Percentiles rank a stretch among this genome's conserved stretches.
Evolutionary conservation across 2,113 vertebrate species (phyloP).

Genomic region (Laticauda laticaudata): DNA sequence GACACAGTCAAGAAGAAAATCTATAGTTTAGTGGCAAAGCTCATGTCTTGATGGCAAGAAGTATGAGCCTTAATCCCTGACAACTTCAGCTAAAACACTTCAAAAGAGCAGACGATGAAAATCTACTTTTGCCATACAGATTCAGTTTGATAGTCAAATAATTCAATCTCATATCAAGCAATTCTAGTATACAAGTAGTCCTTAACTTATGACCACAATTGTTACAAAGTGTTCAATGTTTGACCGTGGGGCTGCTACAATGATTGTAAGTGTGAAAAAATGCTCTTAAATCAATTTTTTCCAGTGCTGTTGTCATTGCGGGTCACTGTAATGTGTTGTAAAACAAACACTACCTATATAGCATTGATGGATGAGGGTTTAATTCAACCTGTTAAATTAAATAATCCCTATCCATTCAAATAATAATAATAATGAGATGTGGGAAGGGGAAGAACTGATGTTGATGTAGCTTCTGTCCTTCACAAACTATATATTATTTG

Average conservation of each 20-base stretch:
- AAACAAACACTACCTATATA: not conserved
- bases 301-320: not conserved
- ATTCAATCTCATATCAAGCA: not conserved
- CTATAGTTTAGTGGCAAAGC: not conserved
- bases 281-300: not conserved
- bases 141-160: not conserved
- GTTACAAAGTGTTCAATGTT: not conserved
- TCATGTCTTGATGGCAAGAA: not conserved
- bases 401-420: not conserved
- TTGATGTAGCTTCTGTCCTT: not conserved
- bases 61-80: not conserved
- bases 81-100: not conserved
- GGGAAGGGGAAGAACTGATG: not conserved
- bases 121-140: not conserved
- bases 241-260: not conserved
- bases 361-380: not conserved
- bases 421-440: not conserved
- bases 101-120: not conserved
- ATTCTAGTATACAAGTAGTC: not conserved
- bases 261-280: not conserved
- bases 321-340: not conserved
- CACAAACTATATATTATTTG: not conserved
- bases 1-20: not conserved
- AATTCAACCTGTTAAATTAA: not conserved
- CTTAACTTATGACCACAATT: not conserved